phyloP scores from a whole-genome alignment of 2,888 invertebrate genomes.

The Eupithecia subumbrata region DNA sequence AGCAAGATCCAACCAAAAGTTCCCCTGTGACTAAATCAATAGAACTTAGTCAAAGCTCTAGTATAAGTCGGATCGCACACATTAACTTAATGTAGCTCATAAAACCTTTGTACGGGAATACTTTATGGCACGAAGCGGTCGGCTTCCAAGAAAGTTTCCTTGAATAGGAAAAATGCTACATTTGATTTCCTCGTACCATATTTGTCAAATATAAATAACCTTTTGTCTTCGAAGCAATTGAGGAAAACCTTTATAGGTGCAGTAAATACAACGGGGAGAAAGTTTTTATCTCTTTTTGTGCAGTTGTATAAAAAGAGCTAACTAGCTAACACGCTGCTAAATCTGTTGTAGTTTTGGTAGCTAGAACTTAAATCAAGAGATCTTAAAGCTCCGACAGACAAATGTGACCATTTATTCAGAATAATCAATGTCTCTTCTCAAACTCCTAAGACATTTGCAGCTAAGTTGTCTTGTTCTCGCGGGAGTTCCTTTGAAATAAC shows the following conservation, averaged over 20 bases:
- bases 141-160: constrained; percentile 54
- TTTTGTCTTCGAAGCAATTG: constrained; percentile 40
- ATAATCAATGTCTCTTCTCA: constrained; percentile 23
- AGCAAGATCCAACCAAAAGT: background rate
- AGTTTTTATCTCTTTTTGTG: constrained; percentile 16
- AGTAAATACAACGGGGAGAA: constrained; percentile 23
- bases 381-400: constrained; percentile 7
- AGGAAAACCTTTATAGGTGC: constrained; percentile 27
- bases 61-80: constrained; percentile 68
- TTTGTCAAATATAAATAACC: constrained; percentile 59
- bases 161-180: constrained; percentile 50
- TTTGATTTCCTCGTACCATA: constrained; percentile 60
- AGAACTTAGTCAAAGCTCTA: constrained; percentile 63
- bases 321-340: background rate
- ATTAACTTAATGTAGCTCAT: constrained; percentile 76
- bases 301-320: background rate
- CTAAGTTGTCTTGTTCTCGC: constrained; percentile 40
- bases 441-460: constrained; percentile 12
- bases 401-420: constrained; percentile 25
- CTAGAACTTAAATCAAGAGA: background rate
- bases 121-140: constrained; percentile 73
- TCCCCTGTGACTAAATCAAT: constrained; percentile 37
- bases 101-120: constrained; percentile 75
- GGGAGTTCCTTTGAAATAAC: constrained; percentile 50
- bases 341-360: background rate